Base-by-base conservation (phyloP, 2,888 invertebrate species). In the Troilus luridus region DNA sequence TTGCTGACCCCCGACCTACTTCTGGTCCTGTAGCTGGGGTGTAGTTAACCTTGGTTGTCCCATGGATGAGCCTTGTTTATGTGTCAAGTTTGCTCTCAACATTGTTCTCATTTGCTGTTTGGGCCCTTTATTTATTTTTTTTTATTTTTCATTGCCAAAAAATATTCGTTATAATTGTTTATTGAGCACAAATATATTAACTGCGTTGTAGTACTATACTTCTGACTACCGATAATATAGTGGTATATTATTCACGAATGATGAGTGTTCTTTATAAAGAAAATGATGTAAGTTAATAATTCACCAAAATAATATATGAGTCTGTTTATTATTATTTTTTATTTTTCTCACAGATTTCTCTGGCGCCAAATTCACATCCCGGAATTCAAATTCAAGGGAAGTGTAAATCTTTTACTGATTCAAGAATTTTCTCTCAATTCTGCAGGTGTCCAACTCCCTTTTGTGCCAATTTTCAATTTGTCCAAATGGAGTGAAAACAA, bases 1-100 rank as follows among this genome's bases (percentile, higher is more conserved):
- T 77, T 8, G 19, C 9, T n/a, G 85, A 56, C 56, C 85, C 85
- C n/a, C 85, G 85, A 85, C 85, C 85, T 85, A 85, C 85, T 85
- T 85, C 56, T 56, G n/a, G n/a, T 56, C 8, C 85, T 12, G 10
- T 11, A n/a, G 27, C 41, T 41, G 41, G 72, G 72, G 72, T 77
- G 67, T 67, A 27, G 67, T 77, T 77, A 77, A 41, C 72, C 72
- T 77, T 77, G 72, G 72, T 77, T 41, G 72, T 77, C 72, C 17
- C 72, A 19, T 77, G 27, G 72, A 41, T 77, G 12, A 41, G 41
- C 72, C 41, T 77, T 67, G 67, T 24, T 67, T 27, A 27, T 27
- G 24, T 67, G 24, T 67, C 27, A 67, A 14, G 11, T 24, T 67
- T 12, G 6, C 12, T 24, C 24, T 67, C 6, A 5, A 5, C 24